Base-by-base conservation (phyloP, 2,888 invertebrate species). In the Eupeodes latifasciatus region DNA sequence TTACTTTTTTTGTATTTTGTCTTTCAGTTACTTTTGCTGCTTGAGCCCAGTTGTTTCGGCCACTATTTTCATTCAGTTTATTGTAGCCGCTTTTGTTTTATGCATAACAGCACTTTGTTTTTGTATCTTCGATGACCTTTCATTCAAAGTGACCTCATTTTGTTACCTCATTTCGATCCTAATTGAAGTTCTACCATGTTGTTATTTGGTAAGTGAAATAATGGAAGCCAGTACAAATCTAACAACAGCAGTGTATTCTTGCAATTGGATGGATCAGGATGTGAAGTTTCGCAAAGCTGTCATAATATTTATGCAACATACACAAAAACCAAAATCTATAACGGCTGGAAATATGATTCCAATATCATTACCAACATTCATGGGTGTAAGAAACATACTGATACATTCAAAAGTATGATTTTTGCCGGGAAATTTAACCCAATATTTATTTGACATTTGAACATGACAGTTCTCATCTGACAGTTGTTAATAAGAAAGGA, bases 291-390 rank as follows among this genome's bases (percentile, higher is more conserved):
- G 91, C 2, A 90, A 89, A 74, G 90, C 90, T 11, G 74, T 91
- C 14, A 91, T 91, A 7, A 91, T 91, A 64, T 91, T 91, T 53
- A 91, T 91, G 91, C 91, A 91, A 67, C 90, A 90, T 62, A 89
- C 91, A 0, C 91, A 91, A 69, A 89, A 87, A 40, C 59, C 72
- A 1, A 89, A 82, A 11, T 75, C 82, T 0, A 86, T 91, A 9
- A 72, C 89, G 83, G 91, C 91, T 11, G 91, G 91, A 4, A 84
- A 89, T 76, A 69, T 91, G 87, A 90, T 90, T 47, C 90, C 90
- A 6, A 88, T 91, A 1, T 90, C 91, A 2, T 76, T 91, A 76
- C 90, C 90, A 47, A 91, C 91, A 14, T 91, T 91, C 83, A 44
- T 90, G 67, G 76, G 81, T 61, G 91, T 91, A 85, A 89, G 90